Percentiles rank a stretch among this genome's conserved stretches.
Evolutionary conservation across 2,113 vertebrate species (phyloP).

Genomic region (Muntiacus muntjak): DNA sequence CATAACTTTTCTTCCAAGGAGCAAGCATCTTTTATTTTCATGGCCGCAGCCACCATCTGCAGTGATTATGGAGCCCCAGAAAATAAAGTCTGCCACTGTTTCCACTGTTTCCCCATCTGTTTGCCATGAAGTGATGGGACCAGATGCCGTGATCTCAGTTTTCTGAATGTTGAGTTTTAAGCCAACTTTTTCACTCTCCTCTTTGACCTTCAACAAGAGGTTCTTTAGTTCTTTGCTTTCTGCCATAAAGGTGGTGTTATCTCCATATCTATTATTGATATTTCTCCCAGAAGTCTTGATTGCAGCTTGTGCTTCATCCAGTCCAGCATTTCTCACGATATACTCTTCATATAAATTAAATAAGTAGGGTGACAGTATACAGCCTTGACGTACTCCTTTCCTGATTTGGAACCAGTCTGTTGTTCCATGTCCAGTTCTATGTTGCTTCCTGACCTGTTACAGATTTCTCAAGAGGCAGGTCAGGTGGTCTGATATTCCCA

Average conservation of each 20-base stretch:
- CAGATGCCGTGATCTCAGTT: neutral
- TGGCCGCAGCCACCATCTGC: neutral
- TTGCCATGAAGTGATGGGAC: neutral
- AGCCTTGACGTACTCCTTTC: neutral
- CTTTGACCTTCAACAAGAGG: neutral
- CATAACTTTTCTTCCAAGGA: neutral
- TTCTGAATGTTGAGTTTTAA: neutral
- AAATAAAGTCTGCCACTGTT: neutral
- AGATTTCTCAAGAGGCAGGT: neutral
- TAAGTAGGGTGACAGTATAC: neutral
- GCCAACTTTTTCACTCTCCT: neutral
- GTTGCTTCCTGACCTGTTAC: neutral
- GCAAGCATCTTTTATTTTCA: fast-evolving
- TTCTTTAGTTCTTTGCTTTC: neutral
- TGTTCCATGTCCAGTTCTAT: neutral
- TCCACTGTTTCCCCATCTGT: neutral
- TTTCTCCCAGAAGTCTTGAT: neutral
- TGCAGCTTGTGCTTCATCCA: neutral
- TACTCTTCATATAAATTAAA: neutral
- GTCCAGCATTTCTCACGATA: neutral
- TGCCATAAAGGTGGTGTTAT: neutral
- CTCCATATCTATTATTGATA: neutral
- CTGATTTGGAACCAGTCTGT: neutral
- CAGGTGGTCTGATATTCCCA: neutral
- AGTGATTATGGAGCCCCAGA: neutral